A percentile compares a stretch with the other conserved stretches of the same genome.
Evolutionary conservation across 92 coral and sea anemone species (phyloP).

Genomic region (Porites divaricata): DNA sequence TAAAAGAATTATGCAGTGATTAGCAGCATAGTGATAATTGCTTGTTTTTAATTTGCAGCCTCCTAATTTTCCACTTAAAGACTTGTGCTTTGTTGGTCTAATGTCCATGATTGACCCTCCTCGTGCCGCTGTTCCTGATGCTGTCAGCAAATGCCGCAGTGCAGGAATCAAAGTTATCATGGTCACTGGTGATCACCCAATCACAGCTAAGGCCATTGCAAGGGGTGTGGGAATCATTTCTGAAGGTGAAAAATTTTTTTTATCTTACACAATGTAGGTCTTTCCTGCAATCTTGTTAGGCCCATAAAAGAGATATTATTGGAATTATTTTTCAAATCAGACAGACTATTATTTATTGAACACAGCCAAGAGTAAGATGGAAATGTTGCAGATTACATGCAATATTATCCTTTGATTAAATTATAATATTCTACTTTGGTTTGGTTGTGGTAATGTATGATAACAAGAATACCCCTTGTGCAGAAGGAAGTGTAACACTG

Average conservation of each 20-base stretch:
- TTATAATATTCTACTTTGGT: no score
- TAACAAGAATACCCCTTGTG: no score
- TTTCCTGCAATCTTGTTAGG: no score
- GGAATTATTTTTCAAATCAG: no score
- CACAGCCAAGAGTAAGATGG: no score
- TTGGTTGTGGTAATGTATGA: no score
- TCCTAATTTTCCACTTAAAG: slow-evolving; percentile 87
- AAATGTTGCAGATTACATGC: no score
- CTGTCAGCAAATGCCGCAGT: slow-evolving; percentile 98
- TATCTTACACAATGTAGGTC: no score
- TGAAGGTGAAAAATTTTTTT: slow-evolving; percentile 64
- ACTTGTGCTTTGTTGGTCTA: slow-evolving; percentile 93
- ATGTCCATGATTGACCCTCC: slow-evolving; percentile 99
- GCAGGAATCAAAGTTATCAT: slow-evolving; percentile 99
- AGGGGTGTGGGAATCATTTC: slow-evolving; percentile 98
- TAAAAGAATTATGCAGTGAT: not conserved
- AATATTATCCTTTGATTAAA: no score
- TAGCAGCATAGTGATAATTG: not conserved
- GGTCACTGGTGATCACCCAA: slow-evolving; percentile 99
- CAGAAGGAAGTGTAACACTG: no score
- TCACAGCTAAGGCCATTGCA: slow-evolving; percentile 99
- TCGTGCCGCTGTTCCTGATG: slow-evolving; percentile 99
- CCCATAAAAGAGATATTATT: no score
- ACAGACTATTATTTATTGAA: no score
- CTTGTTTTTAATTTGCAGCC: slow-evolving; percentile 57